Evolutionary conservation across 2,888 invertebrate species (phyloP).

Genomic region (Lampropteryx suffumata): DNA sequence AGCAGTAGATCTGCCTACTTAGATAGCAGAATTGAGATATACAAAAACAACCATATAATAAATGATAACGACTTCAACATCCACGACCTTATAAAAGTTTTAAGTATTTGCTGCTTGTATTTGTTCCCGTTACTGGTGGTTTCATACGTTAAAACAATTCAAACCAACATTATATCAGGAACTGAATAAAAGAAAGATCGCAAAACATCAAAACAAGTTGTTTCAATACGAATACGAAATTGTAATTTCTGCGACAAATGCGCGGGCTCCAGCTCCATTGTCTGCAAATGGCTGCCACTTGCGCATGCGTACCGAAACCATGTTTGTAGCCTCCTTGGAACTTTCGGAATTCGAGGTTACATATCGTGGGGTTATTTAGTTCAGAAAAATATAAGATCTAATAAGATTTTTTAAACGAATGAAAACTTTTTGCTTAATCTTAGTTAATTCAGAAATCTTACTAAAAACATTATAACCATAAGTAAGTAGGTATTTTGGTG

Average conservation of each 20-base stretch:
- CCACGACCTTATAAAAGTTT: too few relatives aligned
- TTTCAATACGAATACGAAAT: slow-evolving; percentile 25
- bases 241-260: slow-evolving; percentile 49
- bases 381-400: background rate
- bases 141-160: slow-evolving; percentile 7
- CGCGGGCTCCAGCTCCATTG: slow-evolving; percentile 45
- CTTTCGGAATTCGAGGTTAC: slow-evolving; percentile 14
- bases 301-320: slow-evolving; percentile 58
- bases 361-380: background rate
- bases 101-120: too few relatives aligned
- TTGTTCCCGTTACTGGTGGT: too few relatives aligned
- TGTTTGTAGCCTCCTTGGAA: slow-evolving; percentile 28
- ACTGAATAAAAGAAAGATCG: slow-evolving; percentile 11
- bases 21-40: too few relatives aligned
- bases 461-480: too few relatives aligned
- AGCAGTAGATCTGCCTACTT: too few relatives aligned
- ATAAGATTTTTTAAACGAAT: too few relatives aligned
- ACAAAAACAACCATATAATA: too few relatives aligned
- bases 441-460: too few relatives aligned
- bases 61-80: too few relatives aligned
- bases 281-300: slow-evolving; percentile 69
- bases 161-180: background rate
- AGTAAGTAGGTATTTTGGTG: too few relatives aligned
- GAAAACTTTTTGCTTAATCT: too few relatives aligned
- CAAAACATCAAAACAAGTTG: slow-evolving; percentile 29